A percentile compares a stretch with the other conserved stretches of the same genome.
phyloP scores from a whole-genome alignment of 2,888 invertebrate genomes.

The Netelia inedita region DNA sequence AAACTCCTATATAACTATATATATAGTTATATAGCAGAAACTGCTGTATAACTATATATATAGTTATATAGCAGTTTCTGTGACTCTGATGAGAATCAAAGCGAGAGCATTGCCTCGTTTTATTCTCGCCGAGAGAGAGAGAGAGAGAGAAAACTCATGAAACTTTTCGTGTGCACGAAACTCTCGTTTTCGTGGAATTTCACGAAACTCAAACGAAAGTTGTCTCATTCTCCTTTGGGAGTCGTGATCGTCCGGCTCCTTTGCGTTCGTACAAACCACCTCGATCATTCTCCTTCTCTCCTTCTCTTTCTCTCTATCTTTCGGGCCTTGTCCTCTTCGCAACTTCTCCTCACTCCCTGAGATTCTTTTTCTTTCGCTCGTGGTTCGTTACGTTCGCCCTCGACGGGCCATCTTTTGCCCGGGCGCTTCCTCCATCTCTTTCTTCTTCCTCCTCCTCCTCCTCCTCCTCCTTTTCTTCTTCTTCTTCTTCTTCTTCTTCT shows the following conservation, averaged over 20 bases:
- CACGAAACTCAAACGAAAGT: conserved; percentile 36
- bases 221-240: background rate
- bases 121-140: conserved; percentile 1
- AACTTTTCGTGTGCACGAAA: conserved; percentile 26
- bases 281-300: background rate
- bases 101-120: conserved; percentile 27
- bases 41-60: too few species aligned
- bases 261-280: background rate
- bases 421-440: conserved; percentile 41
- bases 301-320: background rate
- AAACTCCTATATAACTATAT: too few species aligned
- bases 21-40: too few species aligned
- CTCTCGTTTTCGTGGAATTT: conserved; percentile 32
- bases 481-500: conserved; percentile 39
- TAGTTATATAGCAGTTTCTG: background rate
- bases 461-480: conserved; percentile 25
- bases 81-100: background rate
- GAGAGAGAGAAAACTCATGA: background rate
- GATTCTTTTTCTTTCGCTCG: conserved; percentile 31
- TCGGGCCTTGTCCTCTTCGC: conserved; percentile 10
- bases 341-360: background rate
- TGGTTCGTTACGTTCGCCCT: conserved; percentile 61
- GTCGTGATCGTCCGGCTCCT: background rate
- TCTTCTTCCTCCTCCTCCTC: conserved; percentile 11
- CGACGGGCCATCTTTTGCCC: conserved; percentile 49